Evolutionary conservation across 2,888 invertebrate genomes (phyloP).

Genomic region (Syritta pipiens): DNA sequence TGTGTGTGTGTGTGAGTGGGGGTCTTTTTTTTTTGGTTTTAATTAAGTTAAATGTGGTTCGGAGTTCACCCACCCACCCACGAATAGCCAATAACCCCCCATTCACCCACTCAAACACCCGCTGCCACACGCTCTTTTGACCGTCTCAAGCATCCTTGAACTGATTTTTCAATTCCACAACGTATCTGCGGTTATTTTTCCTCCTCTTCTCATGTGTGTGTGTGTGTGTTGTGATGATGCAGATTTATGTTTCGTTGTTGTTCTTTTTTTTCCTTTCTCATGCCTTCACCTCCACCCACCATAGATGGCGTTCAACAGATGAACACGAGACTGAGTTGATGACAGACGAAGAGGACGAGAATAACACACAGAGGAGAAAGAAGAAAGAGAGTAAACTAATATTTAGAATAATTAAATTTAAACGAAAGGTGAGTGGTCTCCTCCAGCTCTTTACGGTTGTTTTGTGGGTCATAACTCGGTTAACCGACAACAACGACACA

Average conservation of each 20-base stretch:
- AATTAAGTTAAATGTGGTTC: conserved; percentile 59
- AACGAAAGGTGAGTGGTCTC: conserved; percentile 72
- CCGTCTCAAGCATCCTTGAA: conserved; percentile 64
- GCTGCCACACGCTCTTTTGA: conserved; percentile 2
- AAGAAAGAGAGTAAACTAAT: conserved; percentile 70
- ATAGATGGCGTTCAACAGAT: conserved; percentile 73
- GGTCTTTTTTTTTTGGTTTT: no score
- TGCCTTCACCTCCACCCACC: background rate
- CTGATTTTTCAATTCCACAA: conserved; percentile 42
- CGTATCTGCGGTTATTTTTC: conserved; percentile 17
- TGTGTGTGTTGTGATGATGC: conserved; percentile 16
- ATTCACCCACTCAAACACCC: background rate
- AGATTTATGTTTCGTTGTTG: conserved; percentile 14
- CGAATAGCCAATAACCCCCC: background rate
- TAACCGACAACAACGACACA: no score
- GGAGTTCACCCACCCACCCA: background rate
- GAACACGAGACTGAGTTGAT: conserved; percentile 76
- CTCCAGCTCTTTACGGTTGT: no score
- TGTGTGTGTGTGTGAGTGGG: no score
- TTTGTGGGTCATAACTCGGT: no score
- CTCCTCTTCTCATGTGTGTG: conserved; percentile 13
- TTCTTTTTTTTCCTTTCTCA: conserved; percentile 12
- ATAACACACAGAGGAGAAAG: conserved; percentile 53
- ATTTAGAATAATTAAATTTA: conserved; percentile 75
- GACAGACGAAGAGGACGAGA: conserved; percentile 72